Evolutionary conservation across 2,113 vertebrate genomes (phyloP), one percentile per base, ranked within the genome.

Genomic region (Epinephelus cyanopodus): DNA sequence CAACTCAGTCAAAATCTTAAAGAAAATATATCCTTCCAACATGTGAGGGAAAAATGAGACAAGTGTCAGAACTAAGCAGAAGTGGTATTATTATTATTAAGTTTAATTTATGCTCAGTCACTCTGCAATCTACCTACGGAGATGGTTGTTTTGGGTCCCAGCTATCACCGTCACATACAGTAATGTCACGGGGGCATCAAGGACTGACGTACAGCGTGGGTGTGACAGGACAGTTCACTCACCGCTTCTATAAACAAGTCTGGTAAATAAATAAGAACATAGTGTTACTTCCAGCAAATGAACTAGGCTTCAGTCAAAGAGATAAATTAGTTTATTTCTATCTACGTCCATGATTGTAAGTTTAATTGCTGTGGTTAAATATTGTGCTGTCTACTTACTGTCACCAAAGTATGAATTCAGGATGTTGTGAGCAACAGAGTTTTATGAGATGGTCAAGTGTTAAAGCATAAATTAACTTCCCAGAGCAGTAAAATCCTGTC

Each of bases 131-230:
- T 45, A 8, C 11, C 68, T 8, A 33, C 29, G 2, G 45, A 12
- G 39, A 77, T n/a, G 39, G 23, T 29, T 66, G 29, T 21, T 52
- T 3, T 5, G 2, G 8, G 56, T 68, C 39, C 48, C 56, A 19
- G 6, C 42, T 57, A 57, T 21, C 33, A n/a, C 48, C 53, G 33
- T 53, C 61, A 45, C 27, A 53, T 58, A 66, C 52, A 27, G 19
- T 27, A 52, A 80, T 12, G 23, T 80, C 77, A 66, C 3, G 14
- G 39, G 3, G 45, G 48, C 67, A 76, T 83, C 67, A 72, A 53
- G 23, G 42, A 33, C n/a, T 70, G 64, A 80, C 27, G 54, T 33
- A 57, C 27, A 47, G 14, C 11, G 19, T 19, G 21, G 72, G 61
- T 19, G 77, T 54, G 83, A 70, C 3, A 33, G 60, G 83, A 70